Evolutionary conservation across 2,797 vertebrate genomes (phyloP).

Genomic region (Sitta carolinensis): DNA sequence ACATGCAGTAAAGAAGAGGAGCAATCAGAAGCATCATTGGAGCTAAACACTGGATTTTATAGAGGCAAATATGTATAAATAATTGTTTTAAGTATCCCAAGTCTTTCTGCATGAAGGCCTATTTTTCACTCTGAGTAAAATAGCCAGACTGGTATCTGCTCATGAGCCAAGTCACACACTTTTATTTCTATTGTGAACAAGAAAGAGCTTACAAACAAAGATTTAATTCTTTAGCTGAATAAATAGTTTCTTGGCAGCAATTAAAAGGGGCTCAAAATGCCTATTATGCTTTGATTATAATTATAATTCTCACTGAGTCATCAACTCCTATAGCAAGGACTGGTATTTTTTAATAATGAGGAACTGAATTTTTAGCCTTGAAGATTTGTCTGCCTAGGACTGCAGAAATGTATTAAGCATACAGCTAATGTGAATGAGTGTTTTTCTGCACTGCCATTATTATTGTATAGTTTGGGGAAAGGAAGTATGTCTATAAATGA

Average conservation of each 20-base stretch:
- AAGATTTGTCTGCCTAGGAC: background rate
- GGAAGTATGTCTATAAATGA: background rate
- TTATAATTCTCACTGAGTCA: slow-evolving; percentile 73
- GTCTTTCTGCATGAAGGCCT: background rate
- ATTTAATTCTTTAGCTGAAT: slow-evolving; percentile 70
- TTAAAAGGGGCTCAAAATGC: slow-evolving; percentile 66
- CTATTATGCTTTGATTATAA: slow-evolving; percentile 73
- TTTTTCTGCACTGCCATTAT: background rate
- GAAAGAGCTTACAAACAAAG: slow-evolving; percentile 58
- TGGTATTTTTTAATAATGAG: slow-evolving; percentile 56
- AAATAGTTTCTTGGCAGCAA: slow-evolving; percentile 75
- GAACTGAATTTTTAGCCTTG: slow-evolving; percentile 26
- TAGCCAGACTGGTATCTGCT: slow-evolving; percentile 13
- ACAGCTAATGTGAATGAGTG: background rate
- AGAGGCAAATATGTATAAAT: background rate
- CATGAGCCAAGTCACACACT: slow-evolving; percentile 54
- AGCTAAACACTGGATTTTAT: background rate
- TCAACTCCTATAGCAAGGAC: slow-evolving; percentile 56
- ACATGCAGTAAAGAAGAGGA: background rate
- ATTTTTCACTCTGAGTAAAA: slow-evolving; percentile 41
- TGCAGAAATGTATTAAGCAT: background rate
- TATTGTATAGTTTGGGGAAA: background rate
- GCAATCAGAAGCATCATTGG: background rate
- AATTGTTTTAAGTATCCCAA: slow-evolving; percentile 13
- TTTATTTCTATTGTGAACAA: slow-evolving; percentile 57